Base-by-base conservation (phyloP, 2,113 vertebrate genomes). In the Oophaga pumilio region DNA sequence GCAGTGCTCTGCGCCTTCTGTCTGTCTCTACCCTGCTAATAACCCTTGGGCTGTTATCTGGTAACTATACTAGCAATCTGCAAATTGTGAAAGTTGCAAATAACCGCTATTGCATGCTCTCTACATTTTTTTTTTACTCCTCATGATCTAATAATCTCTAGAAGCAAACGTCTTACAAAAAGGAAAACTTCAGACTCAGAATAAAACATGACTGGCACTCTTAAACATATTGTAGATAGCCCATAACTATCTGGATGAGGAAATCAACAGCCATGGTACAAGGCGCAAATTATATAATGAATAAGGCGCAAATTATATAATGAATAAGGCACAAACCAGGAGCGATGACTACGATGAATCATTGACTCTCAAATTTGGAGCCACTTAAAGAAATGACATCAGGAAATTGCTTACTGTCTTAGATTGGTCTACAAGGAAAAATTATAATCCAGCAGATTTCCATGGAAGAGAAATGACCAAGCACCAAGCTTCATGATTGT, bases 31-130 rank as follows among this genome's bases (percentile, higher is more conserved):
- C 49, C 15, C 81, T 49, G 43, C 71, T 87, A 82, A 74, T 20
- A 22, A 82, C 50, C 18, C 57, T 52, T 76, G 69, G 26, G 28
- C 59, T 82, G 53, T 85, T 85, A 49, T 84, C 87, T 88, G 87
- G 87, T 88, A 88, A 88, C 81, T 88, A 88, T 88, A 88, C 71
- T 77, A 84, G 73, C 49, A 56, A n/a, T 28, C 69, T 85, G 71
- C 69, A 15, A 26, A 86, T 86, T 52, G 22, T 69, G 9, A 24
- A 82, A 53, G 69, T 26, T 68, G 8, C 6, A 22, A 83, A 69
- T 69, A 9, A 68, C 22, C 52, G 62, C 62, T 64, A 33, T 22
- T 82, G 81, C 81, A 83, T 82, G 80, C 43, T 24, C 2, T 53
- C 33, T 0, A 5, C 33, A 43, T 83, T 22, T 49, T 7, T n/a